Base-by-base conservation (phyloP, 2,797 vertebrate species). In the Rhabdomys pumilio region DNA sequence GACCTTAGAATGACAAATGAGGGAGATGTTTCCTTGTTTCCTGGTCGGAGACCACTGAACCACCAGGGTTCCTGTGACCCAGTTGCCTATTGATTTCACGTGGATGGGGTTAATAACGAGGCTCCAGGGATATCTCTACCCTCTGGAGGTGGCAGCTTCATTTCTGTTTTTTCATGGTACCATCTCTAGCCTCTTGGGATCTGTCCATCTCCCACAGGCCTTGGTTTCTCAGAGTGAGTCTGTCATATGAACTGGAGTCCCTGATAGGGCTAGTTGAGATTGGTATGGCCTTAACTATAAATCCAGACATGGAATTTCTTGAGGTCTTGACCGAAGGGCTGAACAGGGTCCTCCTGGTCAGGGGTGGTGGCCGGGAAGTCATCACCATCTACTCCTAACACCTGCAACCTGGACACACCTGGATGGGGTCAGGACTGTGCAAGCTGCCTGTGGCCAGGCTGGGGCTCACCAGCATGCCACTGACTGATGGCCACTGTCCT, bases 321-420 rank as follows among this genome's bases (percentile, higher is more conserved):
- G 99, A 99, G 98, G 99, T 99, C 97, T 98, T 99, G 92, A 99
- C 99, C 0, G 99, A 99, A 97, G 99, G 99, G 79, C 98, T 99
- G 94, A 99, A 99, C 98, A 98, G 99, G 94, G 99, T 99, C 84
- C 99, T 99, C 1, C 97, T 99, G 97, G 99, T 99, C 84, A 99
- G 99, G 89, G 99, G 99, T 29, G 99, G 99, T 0, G 99, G 99
- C 86, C 99, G 99, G 17, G 99, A 99, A 98, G 99, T 99, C 98
- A 99, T 99, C 98, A 99, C 99, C 97, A 99, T 99, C 98, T 99
- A 99, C 97, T 99, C 99, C 82, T 99, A 99, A 98, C 5, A 11
- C 92, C 4, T 6, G 38, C 4, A 0, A 0, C 19, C 17, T 0
- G 10, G 50, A 22, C 72, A 47, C 31, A 34, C 67, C 44, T 34